Percentiles rank a stretch among this genome's conserved stretches.
Conservation (phyloP, 2,797 vertebrate genomes). For the Coranthus polyacanthus region DNA sequence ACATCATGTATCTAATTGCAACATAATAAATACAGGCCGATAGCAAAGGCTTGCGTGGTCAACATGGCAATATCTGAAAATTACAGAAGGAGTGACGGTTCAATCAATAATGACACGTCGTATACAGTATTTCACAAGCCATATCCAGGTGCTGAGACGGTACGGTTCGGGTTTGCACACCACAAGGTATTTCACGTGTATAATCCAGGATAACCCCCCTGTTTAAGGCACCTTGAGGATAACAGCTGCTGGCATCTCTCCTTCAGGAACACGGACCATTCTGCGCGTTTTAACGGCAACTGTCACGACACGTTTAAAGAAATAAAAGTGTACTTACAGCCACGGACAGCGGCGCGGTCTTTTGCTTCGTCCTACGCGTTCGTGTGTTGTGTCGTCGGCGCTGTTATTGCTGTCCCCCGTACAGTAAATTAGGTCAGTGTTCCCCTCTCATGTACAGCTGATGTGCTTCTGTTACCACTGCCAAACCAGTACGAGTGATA, state of each 20-base stretch:
- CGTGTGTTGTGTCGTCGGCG: constrained; percentile 15
- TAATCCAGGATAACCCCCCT: constrained; percentile 60
- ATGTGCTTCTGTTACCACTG: constrained; percentile 26
- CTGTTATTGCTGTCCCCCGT: constrained; percentile 20
- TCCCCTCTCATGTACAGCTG: constrained; percentile 54
- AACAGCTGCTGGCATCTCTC: constrained; percentile 74
- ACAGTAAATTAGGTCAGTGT: constrained; percentile 68
- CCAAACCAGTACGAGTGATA: not conserved
- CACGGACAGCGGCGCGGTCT: rapidly evolving
- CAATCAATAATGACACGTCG: constrained; percentile 4
- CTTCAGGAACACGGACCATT: constrained; percentile 5
- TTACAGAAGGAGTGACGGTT: constrained; percentile 1
- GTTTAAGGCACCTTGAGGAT: constrained; percentile 61
- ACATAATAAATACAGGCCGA: constrained; percentile 36
- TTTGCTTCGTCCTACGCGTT: not conserved
- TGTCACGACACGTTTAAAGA: constrained; percentile 2
- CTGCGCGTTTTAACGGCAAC: not conserved
- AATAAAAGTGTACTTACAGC: constrained; percentile 35
- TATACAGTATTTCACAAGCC: not conserved
- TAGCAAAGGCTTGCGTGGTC: constrained; percentile 35
- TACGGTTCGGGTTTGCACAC: not conserved
- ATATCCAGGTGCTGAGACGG: not conserved
- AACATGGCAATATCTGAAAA: constrained; percentile 12
- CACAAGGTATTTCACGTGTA: constrained; percentile 41
- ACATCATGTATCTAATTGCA: not conserved